Conservation (phyloP, 2,797 vertebrate genomes). For the Poecilia wingei region DNA sequence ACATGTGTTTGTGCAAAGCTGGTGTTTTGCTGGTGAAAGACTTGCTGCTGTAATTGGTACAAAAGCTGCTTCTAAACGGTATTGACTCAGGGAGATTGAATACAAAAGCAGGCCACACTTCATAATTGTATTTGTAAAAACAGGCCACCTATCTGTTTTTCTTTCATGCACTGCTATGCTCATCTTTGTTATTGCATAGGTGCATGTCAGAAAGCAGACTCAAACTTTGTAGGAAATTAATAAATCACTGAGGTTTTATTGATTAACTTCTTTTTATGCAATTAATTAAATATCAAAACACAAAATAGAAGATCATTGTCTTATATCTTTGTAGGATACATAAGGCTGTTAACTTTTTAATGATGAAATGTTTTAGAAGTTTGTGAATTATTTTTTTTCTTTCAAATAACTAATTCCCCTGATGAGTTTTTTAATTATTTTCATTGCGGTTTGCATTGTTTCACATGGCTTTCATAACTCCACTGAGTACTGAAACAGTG, state of each 20-base stretch:
- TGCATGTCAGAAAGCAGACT: neutral
- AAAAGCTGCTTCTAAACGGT: neutral
- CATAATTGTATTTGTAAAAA: neutral
- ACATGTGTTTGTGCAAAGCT: neutral
- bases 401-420: neutral
- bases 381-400: neutral
- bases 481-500: conserved; percentile 50
- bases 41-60: neutral
- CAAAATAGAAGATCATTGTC: neutral
- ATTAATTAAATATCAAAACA: neutral
- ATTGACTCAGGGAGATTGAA: neutral
- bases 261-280: neutral
- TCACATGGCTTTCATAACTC: conserved; percentile 16
- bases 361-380: neutral
- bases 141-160: neutral
- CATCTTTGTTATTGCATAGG: neutral
- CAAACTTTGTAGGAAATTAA: neutral
- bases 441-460: conserved; percentile 5
- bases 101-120: neutral
- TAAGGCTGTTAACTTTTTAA: neutral
- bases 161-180: neutral
- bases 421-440: neutral
- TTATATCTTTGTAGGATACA: neutral
- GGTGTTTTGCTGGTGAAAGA: neutral
- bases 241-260: neutral